These are phyloP conservation scores for Erpornis zantholeuca DNA, from an alignment of 2,113 vertebrate genomes.

Conservation along the genomic window DNA sequence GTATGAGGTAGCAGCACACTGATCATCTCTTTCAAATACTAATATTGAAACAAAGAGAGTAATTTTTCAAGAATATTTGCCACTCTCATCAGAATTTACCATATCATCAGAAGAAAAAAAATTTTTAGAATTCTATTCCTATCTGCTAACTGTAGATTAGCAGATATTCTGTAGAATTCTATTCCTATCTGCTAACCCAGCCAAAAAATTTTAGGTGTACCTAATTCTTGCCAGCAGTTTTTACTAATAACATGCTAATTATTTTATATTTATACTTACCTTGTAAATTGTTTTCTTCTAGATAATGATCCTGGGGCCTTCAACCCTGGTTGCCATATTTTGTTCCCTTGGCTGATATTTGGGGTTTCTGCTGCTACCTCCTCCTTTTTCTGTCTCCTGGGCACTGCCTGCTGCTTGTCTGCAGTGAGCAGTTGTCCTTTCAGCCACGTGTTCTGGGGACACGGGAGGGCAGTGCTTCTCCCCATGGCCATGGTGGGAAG, in stretches of 20 bases:
- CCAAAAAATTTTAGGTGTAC: neutral
- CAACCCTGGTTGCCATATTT: neutral
- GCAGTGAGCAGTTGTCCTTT: neutral
- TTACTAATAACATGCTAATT: neutral
- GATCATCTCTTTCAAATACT: neutral
- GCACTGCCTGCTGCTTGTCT: neutral
- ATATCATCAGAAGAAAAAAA: neutral
- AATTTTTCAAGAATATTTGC: neutral
- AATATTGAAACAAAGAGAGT: neutral
- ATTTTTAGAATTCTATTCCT: neutral
- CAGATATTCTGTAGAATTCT: no score
- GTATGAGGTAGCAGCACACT: neutral
- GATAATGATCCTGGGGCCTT: neutral
- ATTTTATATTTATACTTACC: neutral
- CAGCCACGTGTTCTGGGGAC: neutral
- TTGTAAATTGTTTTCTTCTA: conserved; percentile 7
- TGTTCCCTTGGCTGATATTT: neutral
- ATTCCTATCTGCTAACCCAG: neutral
- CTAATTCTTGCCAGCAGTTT: neutral
- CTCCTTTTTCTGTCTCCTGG: neutral
- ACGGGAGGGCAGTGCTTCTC: neutral
- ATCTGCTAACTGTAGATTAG: neutral
- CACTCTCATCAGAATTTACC: neutral
- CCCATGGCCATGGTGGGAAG: neutral
- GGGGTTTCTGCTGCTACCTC: neutral